Percentiles rank a stretch among this genome's conserved stretches.
These are phyloP conservation scores for Archocentrus centrarchus DNA, from an alignment of 2,113 vertebrate species.

Conservation along the genomic window DNA sequence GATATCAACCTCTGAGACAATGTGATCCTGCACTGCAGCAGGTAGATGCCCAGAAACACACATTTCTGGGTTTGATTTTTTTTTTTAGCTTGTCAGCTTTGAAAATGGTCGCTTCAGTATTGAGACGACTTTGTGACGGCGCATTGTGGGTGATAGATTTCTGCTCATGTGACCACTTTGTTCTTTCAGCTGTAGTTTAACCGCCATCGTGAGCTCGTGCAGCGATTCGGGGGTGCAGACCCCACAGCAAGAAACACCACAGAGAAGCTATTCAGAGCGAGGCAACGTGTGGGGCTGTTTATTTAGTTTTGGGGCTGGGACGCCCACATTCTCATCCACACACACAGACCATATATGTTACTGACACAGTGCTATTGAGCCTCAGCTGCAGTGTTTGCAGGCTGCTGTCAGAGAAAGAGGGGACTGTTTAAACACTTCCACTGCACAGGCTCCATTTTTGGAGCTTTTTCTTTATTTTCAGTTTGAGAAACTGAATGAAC, in stretches of 20 bases:
- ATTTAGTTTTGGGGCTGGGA: slow-evolving; percentile 65
- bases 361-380: slow-evolving; percentile 5
- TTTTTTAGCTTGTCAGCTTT: too few relatives aligned
- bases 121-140: neutral
- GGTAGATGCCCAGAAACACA: too few relatives aligned
- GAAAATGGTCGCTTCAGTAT: neutral
- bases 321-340: slow-evolving; percentile 39
- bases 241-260: slow-evolving; percentile 48
- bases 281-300: slow-evolving; percentile 56
- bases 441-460: neutral
- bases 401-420: neutral
- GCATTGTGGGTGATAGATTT: neutral
- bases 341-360: neutral
- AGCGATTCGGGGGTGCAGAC: neutral
- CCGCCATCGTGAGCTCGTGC: neutral
- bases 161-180: neutral
- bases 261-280: slow-evolving; percentile 57
- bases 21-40: neutral
- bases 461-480: neutral
- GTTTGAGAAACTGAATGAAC: neutral
- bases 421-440: slow-evolving; percentile 1
- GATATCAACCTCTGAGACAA: neutral
- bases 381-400: slow-evolving; percentile 5
- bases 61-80: too few relatives aligned
- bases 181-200: neutral